Percentiles rank a stretch among this genome's conserved stretches.
These are phyloP conservation scores for Dinothrombium tinctorium DNA, from an alignment of 1,140 invertebrate species.

Conservation along the genomic window DNA sequence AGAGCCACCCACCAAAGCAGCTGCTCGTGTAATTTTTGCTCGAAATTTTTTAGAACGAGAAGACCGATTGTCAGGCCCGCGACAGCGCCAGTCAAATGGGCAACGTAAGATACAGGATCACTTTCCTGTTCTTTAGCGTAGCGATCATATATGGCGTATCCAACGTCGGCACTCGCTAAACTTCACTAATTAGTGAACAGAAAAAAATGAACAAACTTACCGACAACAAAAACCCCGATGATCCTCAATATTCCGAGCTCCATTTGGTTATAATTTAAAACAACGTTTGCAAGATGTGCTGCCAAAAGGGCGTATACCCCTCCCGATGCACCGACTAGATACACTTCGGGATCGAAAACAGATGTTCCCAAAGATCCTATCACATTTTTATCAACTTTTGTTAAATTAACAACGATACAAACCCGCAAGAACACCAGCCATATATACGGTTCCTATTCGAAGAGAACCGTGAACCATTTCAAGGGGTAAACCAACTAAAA, in stretches of 20 bases:
- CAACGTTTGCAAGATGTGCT: conserved; percentile 74
- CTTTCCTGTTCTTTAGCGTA: neutral
- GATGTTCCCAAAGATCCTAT: conserved; percentile 44
- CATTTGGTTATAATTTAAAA: conserved; percentile 74
- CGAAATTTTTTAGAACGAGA: conserved; percentile 62
- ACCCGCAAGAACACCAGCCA: conserved; percentile 44
- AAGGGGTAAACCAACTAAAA: conserved; percentile 67
- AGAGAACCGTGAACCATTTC: conserved; percentile 91
- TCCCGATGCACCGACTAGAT: conserved; percentile 76
- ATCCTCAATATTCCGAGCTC: conserved; percentile 42
- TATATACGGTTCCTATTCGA: conserved; percentile 53
- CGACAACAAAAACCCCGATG: conserved; percentile 45
- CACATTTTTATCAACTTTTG: neutral
- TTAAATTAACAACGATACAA: neutral
- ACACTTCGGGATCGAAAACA: conserved; percentile 57
- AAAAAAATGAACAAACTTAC: conserved; percentile 39
- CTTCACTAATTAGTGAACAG: conserved; percentile 59
- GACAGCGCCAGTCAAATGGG: conserved; percentile 61
- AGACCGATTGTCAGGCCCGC: conserved; percentile 78
- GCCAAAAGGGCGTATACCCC: conserved; percentile 86
- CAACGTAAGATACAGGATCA: conserved; percentile 46
- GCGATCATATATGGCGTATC: neutral
- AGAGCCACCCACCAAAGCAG: conserved; percentile 56
- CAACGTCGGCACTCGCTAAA: conserved; percentile 17
- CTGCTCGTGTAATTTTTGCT: conserved; percentile 59